Percentiles rank a stretch among this genome's conserved stretches.
Conservation (phyloP, 53 echinoderm and acorn worm species). For the Temnopleurus reevesii region DNA sequence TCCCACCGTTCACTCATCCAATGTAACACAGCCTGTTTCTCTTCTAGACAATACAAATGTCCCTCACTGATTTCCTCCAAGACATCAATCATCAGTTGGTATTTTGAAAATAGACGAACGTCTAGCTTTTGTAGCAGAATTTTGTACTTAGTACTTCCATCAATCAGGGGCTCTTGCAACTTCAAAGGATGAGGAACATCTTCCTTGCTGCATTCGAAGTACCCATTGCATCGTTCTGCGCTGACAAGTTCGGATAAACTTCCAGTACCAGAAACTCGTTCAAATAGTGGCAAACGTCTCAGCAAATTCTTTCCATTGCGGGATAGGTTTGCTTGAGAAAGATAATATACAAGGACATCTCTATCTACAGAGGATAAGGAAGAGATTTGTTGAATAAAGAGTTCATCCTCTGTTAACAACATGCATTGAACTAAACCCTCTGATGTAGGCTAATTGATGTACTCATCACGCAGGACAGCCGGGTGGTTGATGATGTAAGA, state of each 20-base stretch:
- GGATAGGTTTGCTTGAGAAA: neutral
- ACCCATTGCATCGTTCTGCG: neutral
- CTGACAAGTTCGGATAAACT: neutral
- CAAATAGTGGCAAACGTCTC: neutral
- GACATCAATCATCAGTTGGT: neutral
- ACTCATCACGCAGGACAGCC: neutral
- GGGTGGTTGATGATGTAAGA: neutral
- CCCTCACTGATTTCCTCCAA: neutral
- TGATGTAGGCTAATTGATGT: conserved; percentile 29
- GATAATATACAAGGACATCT: neutral
- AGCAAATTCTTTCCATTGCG: neutral
- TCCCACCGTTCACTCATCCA: conserved; percentile 35
- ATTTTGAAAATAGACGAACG: neutral
- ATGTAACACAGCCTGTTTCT: neutral
- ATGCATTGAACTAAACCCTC: neutral
- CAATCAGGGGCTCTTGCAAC: neutral
- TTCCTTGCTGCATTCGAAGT: neutral
- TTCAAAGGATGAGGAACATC: conserved; percentile 21
- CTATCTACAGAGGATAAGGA: neutral
- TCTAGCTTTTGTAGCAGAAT: conserved; percentile 5
- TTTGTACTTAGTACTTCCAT: conserved; percentile 5
- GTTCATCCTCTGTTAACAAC: neutral
- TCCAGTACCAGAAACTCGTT: neutral
- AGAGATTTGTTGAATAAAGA: neutral
- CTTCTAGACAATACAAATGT: neutral